phyloP scores from a whole-genome alignment of 2,113 vertebrate species.

The Xenopus tropicalis region UCB_Xtro_10.0 CM004445.2:15482001-15482500 shows the following conservation, averaged over 20 bases:
- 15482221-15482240: no score
- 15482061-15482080: no score
- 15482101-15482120: no score
- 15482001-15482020: no score
- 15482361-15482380: conserved; percentile 11
- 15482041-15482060: no score
- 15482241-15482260: neutral
- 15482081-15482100: no score
- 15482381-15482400: neutral
- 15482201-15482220: no score
- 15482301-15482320: neutral
- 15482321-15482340: neutral
- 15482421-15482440: neutral
- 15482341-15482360: conserved; percentile 1
- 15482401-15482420: neutral
- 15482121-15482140: no score
- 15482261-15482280: neutral
- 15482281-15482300: conserved; percentile 1
- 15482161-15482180: no score
- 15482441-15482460: neutral
- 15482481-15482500: neutral
- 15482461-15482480: neutral
- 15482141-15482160: no score
- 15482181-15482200: no score
- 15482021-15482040: no score